These are phyloP conservation scores for Cheilosia scutellata DNA, from an alignment of 2,888 invertebrate species.

Conservation along the genomic window DNA sequence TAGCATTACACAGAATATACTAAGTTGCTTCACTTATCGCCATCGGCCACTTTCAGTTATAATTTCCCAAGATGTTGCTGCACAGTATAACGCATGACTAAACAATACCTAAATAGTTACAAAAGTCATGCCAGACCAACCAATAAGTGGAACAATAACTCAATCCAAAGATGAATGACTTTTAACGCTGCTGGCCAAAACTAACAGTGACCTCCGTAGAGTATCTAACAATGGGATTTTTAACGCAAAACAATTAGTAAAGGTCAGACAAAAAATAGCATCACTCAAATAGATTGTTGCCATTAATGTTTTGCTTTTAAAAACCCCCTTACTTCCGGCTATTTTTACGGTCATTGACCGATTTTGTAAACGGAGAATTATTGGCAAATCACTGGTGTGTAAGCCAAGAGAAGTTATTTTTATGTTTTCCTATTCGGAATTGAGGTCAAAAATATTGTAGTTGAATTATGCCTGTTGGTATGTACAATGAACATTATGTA, in stretches of 20 bases:
- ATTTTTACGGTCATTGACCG: slow-evolving; percentile 3
- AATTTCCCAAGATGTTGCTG: too few relatives aligned
- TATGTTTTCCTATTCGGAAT: too few relatives aligned
- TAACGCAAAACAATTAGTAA: not conserved
- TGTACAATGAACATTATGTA: too few relatives aligned
- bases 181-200: not conserved
- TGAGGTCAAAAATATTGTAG: too few relatives aligned
- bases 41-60: too few relatives aligned
- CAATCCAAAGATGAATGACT: slow-evolving; percentile 26
- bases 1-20: too few relatives aligned
- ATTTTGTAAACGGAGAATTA: not conserved
- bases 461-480: too few relatives aligned
- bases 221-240: not conserved
- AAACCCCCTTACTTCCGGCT: not conserved
- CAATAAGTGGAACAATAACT: not conserved
- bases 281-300: not conserved
- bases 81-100: too few relatives aligned
- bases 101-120: too few relatives aligned
- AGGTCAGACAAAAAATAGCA: not conserved
- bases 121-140: too few relatives aligned
- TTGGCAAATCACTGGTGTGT: not conserved
- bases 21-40: too few relatives aligned
- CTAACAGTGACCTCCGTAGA: slow-evolving; percentile 1
- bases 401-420: too few relatives aligned
- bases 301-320: slow-evolving; percentile 1